These are phyloP conservation scores for Carassius auratus DNA, from an alignment of 2,113 vertebrate species.

Conservation along the genomic window DNA sequence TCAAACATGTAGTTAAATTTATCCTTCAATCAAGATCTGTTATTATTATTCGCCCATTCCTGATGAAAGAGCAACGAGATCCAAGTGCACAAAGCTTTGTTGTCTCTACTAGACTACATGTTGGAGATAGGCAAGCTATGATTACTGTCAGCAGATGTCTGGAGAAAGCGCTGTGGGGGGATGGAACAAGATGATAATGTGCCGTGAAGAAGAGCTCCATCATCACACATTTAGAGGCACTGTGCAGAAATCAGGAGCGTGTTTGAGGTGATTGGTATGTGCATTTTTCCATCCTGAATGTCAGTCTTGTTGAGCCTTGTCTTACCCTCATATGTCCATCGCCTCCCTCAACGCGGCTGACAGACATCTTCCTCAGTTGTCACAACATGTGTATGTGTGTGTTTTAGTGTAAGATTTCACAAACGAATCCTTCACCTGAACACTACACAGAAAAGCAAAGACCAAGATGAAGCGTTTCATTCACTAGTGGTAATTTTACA, in stretches of 20 bases:
- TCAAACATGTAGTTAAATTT: not conserved
- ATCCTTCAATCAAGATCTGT: not conserved
- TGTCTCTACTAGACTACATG: conserved; percentile 1
- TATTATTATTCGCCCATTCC: not conserved
- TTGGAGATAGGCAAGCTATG: conserved; percentile 2
- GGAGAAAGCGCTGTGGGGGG: not conserved
- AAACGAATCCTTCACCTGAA: conserved; percentile 8
- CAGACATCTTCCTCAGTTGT: conserved; percentile 16
- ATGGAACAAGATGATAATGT: not conserved
- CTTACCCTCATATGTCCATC: conserved; percentile 4
- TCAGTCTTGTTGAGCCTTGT: conserved; percentile 29
- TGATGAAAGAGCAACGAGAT: not conserved
- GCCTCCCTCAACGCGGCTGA: not conserved
- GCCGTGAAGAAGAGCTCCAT: conserved; percentile 30
- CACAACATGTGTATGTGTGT: conserved; percentile 18
- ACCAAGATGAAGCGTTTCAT: conserved; percentile 6
- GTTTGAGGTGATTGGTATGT: conserved; percentile 18
- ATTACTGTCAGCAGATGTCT: conserved; percentile 21
- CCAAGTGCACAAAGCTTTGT: not conserved
- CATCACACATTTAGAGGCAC: conserved; percentile 30
- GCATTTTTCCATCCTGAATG: conserved; percentile 22
- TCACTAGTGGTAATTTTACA: not conserved
- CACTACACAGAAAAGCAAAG: conserved; percentile 8
- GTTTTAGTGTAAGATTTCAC: conserved; percentile 33
- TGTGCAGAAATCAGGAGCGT: conserved; percentile 7